Base-by-base conservation (phyloP, 2,888 invertebrate genomes). In the Linnaemya vulpina region DNA sequence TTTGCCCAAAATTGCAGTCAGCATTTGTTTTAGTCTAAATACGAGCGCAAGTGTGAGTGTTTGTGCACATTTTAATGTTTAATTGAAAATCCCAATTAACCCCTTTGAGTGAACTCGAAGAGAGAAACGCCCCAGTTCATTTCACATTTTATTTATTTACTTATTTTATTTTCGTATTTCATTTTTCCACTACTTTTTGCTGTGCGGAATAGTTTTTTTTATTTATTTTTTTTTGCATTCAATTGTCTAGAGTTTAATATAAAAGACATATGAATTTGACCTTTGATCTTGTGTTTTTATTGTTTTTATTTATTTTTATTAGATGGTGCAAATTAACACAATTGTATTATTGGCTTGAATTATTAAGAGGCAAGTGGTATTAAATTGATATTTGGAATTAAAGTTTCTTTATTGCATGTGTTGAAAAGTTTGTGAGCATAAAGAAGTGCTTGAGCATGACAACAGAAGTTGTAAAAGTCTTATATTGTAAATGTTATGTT, bases 81-180 rank as follows among this genome's bases (percentile, higher is more conserved):
- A 83, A 78, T 84, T 82, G 76, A 80, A 81, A 83, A 79, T 86
- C 51, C 83, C 85, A 83, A 79, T 86, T 82, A 84, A 86, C 84
- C 84, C 49, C 83, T 83, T 79, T 67, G 22, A 67, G 63, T 84
- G 84, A 84, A 80, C 84, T 80, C 53, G 73, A 73, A 67, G 65
- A 60, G 62, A 71, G 22, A 51, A 68, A 81, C 73, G 74, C 74
- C 67, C 67, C 80, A 74, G 60, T 60, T 70, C 43, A 70, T 53
- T 70, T 63, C 13, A 43, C 30, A 78, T 63, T 62, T 62, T 35
- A 10, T 65, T 49, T 51, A 20, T 20, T 20, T 17, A 30, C 30
- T 51, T 17, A 49, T 9, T 62, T 13, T n/a, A 20, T 55, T 35
- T 43, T 53, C 49, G 13, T 20, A 20, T 78, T 62, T 20, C 13